Evolutionary conservation across 2,888 invertebrate species (phyloP), one percentile per base, ranked within the genome.

Genomic region (Horisme vitalbata): DNA sequence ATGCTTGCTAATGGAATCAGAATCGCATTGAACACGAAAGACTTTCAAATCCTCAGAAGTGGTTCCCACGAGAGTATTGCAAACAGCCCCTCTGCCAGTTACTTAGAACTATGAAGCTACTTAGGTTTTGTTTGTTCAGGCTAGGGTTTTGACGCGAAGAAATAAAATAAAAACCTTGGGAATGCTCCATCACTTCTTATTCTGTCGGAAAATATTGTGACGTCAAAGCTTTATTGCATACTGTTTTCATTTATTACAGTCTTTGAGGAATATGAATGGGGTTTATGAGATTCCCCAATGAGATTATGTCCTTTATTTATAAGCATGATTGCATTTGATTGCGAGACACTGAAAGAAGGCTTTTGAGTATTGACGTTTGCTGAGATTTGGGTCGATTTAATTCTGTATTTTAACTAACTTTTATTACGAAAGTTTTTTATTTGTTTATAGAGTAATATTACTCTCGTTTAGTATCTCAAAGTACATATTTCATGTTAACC

Each of bases 21-120:
- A 41, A 50, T 41, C 32, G 33, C 44, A 24, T 39, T 33, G 28
- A 43, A 50, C 50, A 39, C 45, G 37, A 54, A 59, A 41, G 57
- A 57, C 53, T 63, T 57, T 66, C 52, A 60, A 64, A 69, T 66
- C 61, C 57, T 44, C 54, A 43, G 45, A 69, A 77, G 72, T 63
- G 66, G 63, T 50, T 61, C 67, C 55, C 63, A 61, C 43, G 69
- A 82, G 77, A 60, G 75, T 48, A 61, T 14, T 30, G 54, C 77
- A 79, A 82, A 80, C 61, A 75, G 45, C 60, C 45, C 50, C n/a
- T 57, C 37, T 51, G 21, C 28, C 35, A 33, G n/a, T 35, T 37
- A 43, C 28, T 50, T 24, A 38, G 23, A 31, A 39, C 6, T n/a
- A n/a, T n/a, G 10, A 32, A 13, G 8, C 9, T n/a, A n/a, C n/a